Evolutionary conservation across 1,140 invertebrate species (phyloP), one percentile per base, ranked within the genome.

Genomic region (Cherax destructor): DNA sequence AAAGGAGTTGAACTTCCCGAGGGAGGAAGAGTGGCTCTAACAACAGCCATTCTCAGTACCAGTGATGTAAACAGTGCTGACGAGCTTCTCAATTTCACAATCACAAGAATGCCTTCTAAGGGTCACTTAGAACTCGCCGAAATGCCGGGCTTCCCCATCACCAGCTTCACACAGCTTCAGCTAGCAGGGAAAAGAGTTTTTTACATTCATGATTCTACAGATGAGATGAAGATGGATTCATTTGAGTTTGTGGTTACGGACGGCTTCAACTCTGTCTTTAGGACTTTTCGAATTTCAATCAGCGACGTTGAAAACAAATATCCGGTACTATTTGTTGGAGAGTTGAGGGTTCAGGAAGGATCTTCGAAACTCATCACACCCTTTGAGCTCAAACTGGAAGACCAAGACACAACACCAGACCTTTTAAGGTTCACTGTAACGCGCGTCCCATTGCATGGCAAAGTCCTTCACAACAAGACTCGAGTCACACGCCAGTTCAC

Each of bases 221-320:
- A 94, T 92, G 95, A 95, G 93, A 93, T 94, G 16, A 94, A 94
- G 92, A 94, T 94, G 93, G 95, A 95, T 92, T 94, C 93, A 77
- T 95, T 95, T 92, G 94, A 95, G 91, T 95, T 95, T 92, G 95
- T 95, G 92, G 95, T 95, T 10, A 94, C 94, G 0, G 95, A 95
- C 92, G 94, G 94, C 9, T 94, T 93, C 88, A 95, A 95, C 92
- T 94, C 94, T 16, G 94, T 95, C 0, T 93, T 92, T 50, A 88
- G 94, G 18, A 95, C 94, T 13, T 95, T 95, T 89, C 91, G 94
- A 80, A 95, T 95, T 80, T 94, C 94, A 0, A 92, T 95, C 18
- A 94, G 93, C 61, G 94, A 94, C 92, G 94, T 95, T 5, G 94
- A 95, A 92, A 95, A 95, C 93, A 94, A 95, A 83, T 94, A 94